These are phyloP conservation scores for Fragum fragum DNA, from an alignment of 2,888 invertebrate species.

Conservation along the genomic window DNA sequence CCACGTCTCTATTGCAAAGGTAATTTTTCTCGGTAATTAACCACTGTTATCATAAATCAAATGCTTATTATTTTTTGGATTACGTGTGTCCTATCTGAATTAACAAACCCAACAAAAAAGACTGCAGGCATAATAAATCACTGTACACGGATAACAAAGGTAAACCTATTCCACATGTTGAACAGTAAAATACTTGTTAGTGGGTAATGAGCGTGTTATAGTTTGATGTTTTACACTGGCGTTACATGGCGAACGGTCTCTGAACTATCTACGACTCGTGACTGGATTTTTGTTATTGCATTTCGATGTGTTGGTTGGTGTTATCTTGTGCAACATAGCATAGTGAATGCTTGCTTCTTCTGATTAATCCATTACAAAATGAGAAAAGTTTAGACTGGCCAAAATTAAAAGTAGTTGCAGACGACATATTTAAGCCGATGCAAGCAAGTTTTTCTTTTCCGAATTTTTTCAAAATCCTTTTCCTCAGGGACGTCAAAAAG, in stretches of 20 bases:
- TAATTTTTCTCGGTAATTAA: not conserved
- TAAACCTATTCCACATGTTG: not conserved
- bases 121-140: slow-evolving; percentile 2
- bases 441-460: too few relatives aligned
- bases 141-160: not conserved
- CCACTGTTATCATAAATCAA: not conserved
- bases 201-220: slow-evolving; percentile 7
- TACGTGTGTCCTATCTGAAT: slow-evolving; percentile 3
- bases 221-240: not conserved
- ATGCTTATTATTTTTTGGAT: not conserved
- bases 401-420: too few relatives aligned
- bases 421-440: too few relatives aligned
- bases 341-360: too few relatives aligned
- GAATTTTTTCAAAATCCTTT: too few relatives aligned
- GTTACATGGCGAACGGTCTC: not conserved
- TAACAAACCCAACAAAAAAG: slow-evolving; percentile 1
- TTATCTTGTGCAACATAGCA: too few relatives aligned
- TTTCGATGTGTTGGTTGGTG: too few relatives aligned
- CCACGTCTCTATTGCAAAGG: not conserved
- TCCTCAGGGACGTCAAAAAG: too few relatives aligned
- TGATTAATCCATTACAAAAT: too few relatives aligned
- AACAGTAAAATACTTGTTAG: slow-evolving; percentile 21
- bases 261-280: not conserved
- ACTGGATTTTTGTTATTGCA: too few relatives aligned
- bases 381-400: too few relatives aligned